Percentiles rank a stretch among this genome's conserved stretches.
These are phyloP conservation scores for Morpho deidamia DNA, from an alignment of 2,888 invertebrate genomes.

Conservation along the genomic window DNA sequence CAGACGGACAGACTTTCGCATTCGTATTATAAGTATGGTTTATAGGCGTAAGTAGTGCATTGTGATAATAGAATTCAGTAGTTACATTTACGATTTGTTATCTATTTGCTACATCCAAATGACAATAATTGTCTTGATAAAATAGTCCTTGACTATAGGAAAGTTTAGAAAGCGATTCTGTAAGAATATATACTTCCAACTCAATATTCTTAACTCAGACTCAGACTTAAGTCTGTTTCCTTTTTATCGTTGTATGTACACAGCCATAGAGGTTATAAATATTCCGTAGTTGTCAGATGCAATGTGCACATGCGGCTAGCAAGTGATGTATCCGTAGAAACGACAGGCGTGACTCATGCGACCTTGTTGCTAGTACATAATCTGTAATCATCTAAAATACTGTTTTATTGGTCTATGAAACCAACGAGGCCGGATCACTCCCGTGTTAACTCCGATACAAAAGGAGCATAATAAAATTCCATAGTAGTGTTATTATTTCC, in stretches of 20 bases:
- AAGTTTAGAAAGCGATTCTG: not conserved
- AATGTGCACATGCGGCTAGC: slow-evolving; percentile 31
- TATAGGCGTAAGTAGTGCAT: not conserved
- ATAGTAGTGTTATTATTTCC: too few relatives aligned
- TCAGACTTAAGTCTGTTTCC: too few relatives aligned
- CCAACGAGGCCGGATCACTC: slow-evolving; percentile 39
- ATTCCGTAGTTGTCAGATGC: not conserved
- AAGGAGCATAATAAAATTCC: not conserved
- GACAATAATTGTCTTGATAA: not conserved
- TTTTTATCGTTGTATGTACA: too few relatives aligned
- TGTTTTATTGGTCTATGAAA: slow-evolving; percentile 54
- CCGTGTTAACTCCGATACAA: slow-evolving; percentile 25
- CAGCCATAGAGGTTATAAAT: too few relatives aligned
- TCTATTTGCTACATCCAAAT: not conserved
- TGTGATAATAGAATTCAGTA: slow-evolving; percentile 2
- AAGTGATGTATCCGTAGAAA: slow-evolving; percentile 19
- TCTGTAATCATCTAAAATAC: slow-evolving; percentile 57
- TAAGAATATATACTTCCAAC: too few relatives aligned
- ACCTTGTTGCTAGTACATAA: slow-evolving; percentile 52
- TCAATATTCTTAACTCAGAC: too few relatives aligned
- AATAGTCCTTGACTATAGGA: not conserved
- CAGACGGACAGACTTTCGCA: too few relatives aligned
- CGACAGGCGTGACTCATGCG: slow-evolving; percentile 59
- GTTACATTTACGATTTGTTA: not conserved
- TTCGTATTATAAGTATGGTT: too few relatives aligned